phyloP scores from a whole-genome alignment of 1,140 invertebrate genomes.

The Ooceraea biroi region DNA sequence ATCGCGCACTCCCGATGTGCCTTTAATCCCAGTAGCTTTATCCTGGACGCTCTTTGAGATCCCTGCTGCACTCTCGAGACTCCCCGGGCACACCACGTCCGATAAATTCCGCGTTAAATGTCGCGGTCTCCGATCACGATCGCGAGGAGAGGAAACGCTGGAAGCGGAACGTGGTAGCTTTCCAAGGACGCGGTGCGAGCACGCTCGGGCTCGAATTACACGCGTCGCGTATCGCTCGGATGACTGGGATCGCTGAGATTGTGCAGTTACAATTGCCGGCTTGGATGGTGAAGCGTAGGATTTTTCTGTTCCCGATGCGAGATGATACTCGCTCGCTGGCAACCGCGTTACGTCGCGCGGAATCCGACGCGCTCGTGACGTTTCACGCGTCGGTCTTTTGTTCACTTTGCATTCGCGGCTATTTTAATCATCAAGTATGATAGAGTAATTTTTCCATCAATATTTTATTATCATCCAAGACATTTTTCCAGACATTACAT shows the following conservation, averaged over 20 bases:
- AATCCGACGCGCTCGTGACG: no score
- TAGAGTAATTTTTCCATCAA: no score
- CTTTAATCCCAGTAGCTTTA: conserved; percentile 20
- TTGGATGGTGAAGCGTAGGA: neutral
- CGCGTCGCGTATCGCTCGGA: conserved; percentile 41
- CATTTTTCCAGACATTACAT: no score
- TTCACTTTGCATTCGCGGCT: no score
- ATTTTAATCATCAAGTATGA: no score
- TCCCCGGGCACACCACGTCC: neutral
- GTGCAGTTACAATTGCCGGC: neutral
- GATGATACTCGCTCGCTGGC: neutral
- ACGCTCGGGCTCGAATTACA: conserved; percentile 40
- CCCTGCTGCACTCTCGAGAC: neutral
- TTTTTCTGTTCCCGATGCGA: neutral
- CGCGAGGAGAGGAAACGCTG: neutral
- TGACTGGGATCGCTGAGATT: conserved; percentile 3
- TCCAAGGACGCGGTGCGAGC: neutral
- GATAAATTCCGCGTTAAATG: conserved; percentile 55
- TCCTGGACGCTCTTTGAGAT: conserved; percentile 10
- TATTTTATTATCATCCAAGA: no score
- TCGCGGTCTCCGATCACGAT: conserved; percentile 30
- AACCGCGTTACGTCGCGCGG: no score
- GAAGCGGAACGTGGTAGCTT: neutral
- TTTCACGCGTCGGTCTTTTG: no score
- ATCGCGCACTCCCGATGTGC: conserved; percentile 41